Percentiles rank a stretch among this genome's conserved stretches.
Evolutionary conservation across 2,888 invertebrate genomes (phyloP).

Genomic region (Eugnorisma glareosa): DNA sequence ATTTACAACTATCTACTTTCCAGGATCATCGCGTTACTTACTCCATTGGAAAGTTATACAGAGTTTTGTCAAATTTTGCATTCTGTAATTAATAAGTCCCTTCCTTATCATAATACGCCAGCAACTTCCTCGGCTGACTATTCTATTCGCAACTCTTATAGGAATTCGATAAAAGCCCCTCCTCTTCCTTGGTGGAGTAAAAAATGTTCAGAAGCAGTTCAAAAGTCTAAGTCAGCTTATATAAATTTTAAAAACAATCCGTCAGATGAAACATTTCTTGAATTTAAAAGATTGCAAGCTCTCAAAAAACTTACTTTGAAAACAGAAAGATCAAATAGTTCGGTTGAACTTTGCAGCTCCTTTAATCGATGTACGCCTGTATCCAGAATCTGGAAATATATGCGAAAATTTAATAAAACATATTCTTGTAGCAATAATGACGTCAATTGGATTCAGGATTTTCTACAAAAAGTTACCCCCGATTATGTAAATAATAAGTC

Average conservation of each 20-base stretch:
- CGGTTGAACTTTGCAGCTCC: background rate
- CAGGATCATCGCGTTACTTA: too few relatives aligned
- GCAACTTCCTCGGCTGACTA: background rate
- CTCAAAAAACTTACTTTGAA: constrained; percentile 4
- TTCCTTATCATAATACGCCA: background rate
- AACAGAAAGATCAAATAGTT: constrained; percentile 2
- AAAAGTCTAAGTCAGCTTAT: background rate
- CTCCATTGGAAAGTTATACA: background rate
- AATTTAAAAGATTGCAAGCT: background rate
- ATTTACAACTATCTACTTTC: too few relatives aligned
- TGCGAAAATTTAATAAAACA: background rate
- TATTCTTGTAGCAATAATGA: background rate
- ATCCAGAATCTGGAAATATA: background rate
- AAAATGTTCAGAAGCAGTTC: background rate
- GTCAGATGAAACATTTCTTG: background rate
- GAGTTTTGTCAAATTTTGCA: constrained; percentile 1
- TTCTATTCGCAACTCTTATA: background rate
- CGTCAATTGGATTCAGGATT: background rate
- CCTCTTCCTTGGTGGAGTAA: background rate
- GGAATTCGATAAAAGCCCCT: background rate
- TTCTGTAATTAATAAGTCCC: background rate
- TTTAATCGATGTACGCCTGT: background rate
- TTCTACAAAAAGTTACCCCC: background rate
- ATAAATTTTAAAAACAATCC: background rate
- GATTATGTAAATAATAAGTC: constrained; percentile 1